Conservation (phyloP, 2,888 invertebrate genomes). For the Lumbricus terrestris region DNA sequence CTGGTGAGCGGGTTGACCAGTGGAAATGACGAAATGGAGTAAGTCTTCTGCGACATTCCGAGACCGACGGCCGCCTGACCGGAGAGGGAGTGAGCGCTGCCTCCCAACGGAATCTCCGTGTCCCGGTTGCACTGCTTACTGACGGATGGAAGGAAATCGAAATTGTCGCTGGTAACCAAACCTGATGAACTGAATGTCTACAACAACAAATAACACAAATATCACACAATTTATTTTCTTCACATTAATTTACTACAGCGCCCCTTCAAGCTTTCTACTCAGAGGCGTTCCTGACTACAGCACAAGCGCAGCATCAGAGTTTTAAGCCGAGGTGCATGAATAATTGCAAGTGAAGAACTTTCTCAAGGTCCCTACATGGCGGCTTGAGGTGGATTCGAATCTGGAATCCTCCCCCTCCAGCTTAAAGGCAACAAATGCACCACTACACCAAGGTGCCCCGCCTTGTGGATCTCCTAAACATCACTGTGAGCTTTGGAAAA, state of each 20-base stretch:
- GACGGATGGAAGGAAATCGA: neutral
- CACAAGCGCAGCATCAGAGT: no score
- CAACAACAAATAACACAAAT: neutral
- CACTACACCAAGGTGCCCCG: no score
- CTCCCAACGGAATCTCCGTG: neutral
- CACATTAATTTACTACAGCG: no score
- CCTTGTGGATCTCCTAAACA: neutral
- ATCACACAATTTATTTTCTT: neutral
- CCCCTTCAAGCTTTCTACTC: no score
- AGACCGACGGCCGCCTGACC: neutral
- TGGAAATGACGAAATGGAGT: neutral
- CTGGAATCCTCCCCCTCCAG: no score
- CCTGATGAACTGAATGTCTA: neutral
- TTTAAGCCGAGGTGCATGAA: no score
- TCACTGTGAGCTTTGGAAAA: neutral
- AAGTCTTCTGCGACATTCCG: neutral
- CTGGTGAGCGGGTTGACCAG: conserved; percentile 5
- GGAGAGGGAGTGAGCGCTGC: neutral
- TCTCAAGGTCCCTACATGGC: no score
- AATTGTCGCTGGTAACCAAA: neutral
- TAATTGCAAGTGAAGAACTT: no score
- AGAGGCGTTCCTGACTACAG: no score
- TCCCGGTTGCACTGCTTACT: neutral
- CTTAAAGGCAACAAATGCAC: no score
- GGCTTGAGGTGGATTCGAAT: no score